Conservation (phyloP, 1,140 invertebrate species). For the Octopus sinensis region DNA sequence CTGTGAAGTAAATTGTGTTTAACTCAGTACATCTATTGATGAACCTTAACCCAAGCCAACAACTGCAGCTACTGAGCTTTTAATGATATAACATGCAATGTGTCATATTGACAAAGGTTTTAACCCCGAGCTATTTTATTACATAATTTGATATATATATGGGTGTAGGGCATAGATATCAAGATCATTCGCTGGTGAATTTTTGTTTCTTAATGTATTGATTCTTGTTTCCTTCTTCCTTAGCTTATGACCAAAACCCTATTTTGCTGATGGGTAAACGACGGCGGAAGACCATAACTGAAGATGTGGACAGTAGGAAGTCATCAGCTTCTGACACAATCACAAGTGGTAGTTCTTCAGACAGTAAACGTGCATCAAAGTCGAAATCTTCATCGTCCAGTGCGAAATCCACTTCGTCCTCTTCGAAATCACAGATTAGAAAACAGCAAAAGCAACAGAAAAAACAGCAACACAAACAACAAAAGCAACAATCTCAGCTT, state of each 20-base stretch:
- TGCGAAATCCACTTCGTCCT: neutral
- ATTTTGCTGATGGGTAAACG: constrained; percentile 71
- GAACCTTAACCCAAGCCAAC: too few species aligned
- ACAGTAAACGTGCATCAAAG: neutral
- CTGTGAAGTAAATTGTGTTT: too few species aligned
- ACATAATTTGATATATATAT: too few species aligned
- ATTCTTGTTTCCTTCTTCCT: constrained; percentile 17
- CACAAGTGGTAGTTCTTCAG: neutral
- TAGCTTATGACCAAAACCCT: constrained; percentile 70
- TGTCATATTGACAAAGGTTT: too few species aligned
- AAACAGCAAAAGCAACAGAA: neutral
- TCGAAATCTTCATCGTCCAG: neutral
- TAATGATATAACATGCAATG: too few species aligned
- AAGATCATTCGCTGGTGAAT: too few species aligned
- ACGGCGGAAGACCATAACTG: constrained; percentile 64
- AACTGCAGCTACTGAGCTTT: too few species aligned
- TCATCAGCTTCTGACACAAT: neutral
- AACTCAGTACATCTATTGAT: too few species aligned
- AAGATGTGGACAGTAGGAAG: constrained; percentile 58
- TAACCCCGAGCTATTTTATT: too few species aligned
- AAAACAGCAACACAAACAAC: too few species aligned
- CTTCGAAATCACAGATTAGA: neutral
- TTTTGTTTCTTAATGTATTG: neutral
- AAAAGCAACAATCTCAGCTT: too few species aligned
- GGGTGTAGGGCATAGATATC: too few species aligned